Conservation (phyloP, 2,888 invertebrate species). For the Thymelicus acteon region DNA sequence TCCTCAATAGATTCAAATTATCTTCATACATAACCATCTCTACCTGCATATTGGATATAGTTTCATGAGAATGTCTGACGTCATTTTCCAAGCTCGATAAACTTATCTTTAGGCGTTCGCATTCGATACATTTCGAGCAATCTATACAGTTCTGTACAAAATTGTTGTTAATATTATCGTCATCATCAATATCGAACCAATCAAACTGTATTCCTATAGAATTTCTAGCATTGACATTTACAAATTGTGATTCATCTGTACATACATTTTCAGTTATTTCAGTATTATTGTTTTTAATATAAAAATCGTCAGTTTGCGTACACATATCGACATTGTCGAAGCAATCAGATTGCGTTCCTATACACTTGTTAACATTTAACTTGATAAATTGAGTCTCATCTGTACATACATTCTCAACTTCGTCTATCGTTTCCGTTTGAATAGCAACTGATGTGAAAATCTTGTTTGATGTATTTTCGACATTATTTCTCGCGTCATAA, state of each 20-base stretch:
- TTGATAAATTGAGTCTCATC: neutral
- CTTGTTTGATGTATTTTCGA: neutral
- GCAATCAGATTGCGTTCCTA: constrained; percentile 12
- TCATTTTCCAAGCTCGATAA: constrained; percentile 60
- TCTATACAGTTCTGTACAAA: constrained; percentile 48
- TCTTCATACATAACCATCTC: constrained; percentile 62
- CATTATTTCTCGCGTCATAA: constrained; percentile 2
- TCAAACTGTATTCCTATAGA: constrained; percentile 14
- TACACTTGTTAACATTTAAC: neutral
- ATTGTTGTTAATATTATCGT: constrained; percentile 51
- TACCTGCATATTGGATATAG: constrained; percentile 54
- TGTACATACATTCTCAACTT: constrained; percentile 14
- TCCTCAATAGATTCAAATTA: constrained; percentile 60
- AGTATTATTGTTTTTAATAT: constrained; percentile 54
- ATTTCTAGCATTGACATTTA: neutral
- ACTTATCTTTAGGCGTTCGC: constrained; percentile 53
- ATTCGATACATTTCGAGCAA: constrained; percentile 60
- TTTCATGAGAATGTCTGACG: constrained; percentile 49
- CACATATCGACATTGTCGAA: neutral
- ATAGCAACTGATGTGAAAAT: constrained; percentile 26
- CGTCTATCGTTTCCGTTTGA: constrained; percentile 38
- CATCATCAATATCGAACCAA: constrained; percentile 43
- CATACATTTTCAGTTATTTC: no score
- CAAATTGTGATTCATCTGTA: neutral
- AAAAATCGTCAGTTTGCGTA: constrained; percentile 44